Percentiles rank a stretch among this genome's conserved stretches.
phyloP scores from a whole-genome alignment of 2,113 vertebrate species.

The Albula glossodonta region DNA sequence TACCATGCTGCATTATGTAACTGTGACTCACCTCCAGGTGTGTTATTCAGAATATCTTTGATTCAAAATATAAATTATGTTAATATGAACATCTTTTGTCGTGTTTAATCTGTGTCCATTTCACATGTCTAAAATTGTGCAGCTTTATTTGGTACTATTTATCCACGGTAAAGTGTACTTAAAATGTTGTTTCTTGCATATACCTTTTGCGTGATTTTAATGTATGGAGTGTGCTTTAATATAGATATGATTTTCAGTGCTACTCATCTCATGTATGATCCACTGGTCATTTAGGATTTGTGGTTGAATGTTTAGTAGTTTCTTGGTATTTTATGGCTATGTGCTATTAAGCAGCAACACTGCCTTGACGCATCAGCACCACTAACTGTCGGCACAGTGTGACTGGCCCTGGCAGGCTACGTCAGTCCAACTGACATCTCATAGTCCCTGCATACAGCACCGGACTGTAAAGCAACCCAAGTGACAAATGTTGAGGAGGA shows the following conservation, averaged over 20 bases:
- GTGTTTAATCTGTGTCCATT: not conserved
- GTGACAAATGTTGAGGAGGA: constrained; percentile 16
- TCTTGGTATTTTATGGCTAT: not conserved
- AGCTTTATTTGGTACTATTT: not conserved
- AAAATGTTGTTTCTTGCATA: not conserved
- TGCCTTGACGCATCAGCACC: too few relatives aligned
- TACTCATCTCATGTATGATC: not conserved
- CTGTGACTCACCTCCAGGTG: not conserved
- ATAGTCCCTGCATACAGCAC: not conserved
- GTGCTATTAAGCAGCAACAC: not conserved
- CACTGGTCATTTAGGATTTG: not conserved
- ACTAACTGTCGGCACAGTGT: not conserved
- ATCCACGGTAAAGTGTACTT: not conserved
- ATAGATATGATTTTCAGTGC: not conserved
- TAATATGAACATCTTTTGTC: not conserved
- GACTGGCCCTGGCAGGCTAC: not conserved
- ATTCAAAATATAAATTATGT: not conserved
- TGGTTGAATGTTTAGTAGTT: not conserved
- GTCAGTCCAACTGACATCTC: not conserved
- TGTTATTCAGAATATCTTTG: not conserved
- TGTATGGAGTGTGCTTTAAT: not conserved
- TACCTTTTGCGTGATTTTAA: not conserved
- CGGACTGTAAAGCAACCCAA: not conserved
- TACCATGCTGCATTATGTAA: not conserved
- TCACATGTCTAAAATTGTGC: not conserved